These are phyloP conservation scores for Syngnathus scovelli DNA, from an alignment of 2,113 vertebrate genomes.

Conservation along the genomic window DNA sequence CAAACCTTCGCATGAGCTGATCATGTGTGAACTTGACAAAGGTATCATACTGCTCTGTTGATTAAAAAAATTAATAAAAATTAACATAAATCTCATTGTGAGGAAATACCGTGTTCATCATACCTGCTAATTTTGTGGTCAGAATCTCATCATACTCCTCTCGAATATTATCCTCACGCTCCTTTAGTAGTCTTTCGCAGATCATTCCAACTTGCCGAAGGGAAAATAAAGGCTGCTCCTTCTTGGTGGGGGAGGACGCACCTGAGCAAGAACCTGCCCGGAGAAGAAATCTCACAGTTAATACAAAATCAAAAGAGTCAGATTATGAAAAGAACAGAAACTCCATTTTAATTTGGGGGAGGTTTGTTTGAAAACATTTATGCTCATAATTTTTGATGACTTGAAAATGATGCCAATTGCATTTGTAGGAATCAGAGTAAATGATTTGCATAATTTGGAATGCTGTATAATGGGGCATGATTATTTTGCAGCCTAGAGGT, in stretches of 20 bases:
- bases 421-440: no score
- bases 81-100: background rate
- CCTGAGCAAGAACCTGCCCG: slow-evolving; percentile 77
- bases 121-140: slow-evolving; percentile 95
- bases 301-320: background rate
- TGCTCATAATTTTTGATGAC: no score
- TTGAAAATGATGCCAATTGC: no score
- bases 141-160: slow-evolving; percentile 98
- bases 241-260: slow-evolving; percentile 83
- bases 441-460: no score
- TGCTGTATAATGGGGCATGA: no score
- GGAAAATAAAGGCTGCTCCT: slow-evolving; percentile 97
- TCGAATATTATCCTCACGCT: slow-evolving; percentile 94
- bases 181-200: slow-evolving; percentile 96
- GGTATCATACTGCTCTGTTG: slow-evolving; percentile 93
- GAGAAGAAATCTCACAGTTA: background rate
- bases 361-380: no score
- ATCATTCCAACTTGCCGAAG: slow-evolving; percentile 97
- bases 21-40: slow-evolving; percentile 99
- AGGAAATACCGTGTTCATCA: background rate
- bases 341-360: no score
- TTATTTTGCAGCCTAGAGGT: no score
- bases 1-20: slow-evolving; percentile 97
- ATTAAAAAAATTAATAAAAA: background rate
- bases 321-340: no score